Base-by-base conservation (phyloP, 2,888 invertebrate genomes). In the Cetonia aurata region DNA sequence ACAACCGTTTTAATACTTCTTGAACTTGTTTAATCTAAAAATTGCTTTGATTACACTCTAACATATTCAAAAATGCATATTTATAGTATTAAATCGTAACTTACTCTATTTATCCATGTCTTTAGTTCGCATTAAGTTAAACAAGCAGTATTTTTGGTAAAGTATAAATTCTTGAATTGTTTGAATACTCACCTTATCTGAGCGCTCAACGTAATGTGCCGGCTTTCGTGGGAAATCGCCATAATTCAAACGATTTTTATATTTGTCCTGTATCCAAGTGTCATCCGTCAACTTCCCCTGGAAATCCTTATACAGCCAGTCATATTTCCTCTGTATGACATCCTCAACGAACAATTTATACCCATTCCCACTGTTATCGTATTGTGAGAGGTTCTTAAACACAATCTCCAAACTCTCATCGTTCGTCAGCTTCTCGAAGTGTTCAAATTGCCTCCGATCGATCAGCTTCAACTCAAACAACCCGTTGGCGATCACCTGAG, bases 151-250 rank as follows among this genome's bases (percentile, higher is more conserved):
- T 10, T 59, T 44, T 55, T 44, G 25, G 25, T 15, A 10, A 6
- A 6, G 19, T 48, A 19, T 46, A 15, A 31, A 10, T 25, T n/a
- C 17, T 48, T 12, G 13, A 60, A 37, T 44, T 25, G 31, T 44
- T n/a, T 12, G 44, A 9, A 13, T 3, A 25, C 55, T 15, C 82
- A 90, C 90, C 83, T 88, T 81, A 70, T 79, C 79, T n/a, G 75
- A 75, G 73, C 90, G 84, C 41, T 83, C 81, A 9, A 89, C 87
- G 79, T 88, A 87, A 77, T 89, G 86, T 3, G 86, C 85, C 0
- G 89, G 89, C 60, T 87, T 79, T 72, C 88, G 80, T 1, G 90
- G 90, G 71, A 90, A 87, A 75, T 89, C 88, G 48, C 89, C 89
- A 67, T 85, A 81, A 68, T 87, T 87, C 50, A 88, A 84, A 74